phyloP scores from a whole-genome alignment of 2,888 invertebrate species.

The Epirrhoe alternata region DNA sequence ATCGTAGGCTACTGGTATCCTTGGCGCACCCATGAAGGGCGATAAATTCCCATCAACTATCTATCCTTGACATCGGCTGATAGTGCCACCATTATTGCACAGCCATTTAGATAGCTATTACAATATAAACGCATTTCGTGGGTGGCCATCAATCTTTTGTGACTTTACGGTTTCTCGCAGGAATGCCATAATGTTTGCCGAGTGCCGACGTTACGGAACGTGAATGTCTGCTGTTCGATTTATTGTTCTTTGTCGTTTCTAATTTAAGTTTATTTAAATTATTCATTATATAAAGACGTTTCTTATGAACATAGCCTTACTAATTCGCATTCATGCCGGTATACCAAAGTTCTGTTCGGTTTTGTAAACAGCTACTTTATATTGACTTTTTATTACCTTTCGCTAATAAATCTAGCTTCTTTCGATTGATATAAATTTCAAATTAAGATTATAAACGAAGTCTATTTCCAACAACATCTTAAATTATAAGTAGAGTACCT shows the following conservation, averaged over 20 bases:
- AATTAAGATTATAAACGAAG: slow-evolving; percentile 7
- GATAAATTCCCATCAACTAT: slow-evolving; percentile 80
- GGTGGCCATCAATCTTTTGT: slow-evolving; percentile 68
- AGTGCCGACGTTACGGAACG: slow-evolving; percentile 41
- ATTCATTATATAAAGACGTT: slow-evolving; percentile 2
- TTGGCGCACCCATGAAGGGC: slow-evolving; percentile 69
- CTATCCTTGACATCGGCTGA: slow-evolving; percentile 77
- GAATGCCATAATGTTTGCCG: slow-evolving; percentile 55
- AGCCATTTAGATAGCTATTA: slow-evolving; percentile 77
- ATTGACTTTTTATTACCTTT: slow-evolving; percentile 17
- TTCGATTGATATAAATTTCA: neutral
- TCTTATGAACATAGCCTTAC: neutral
- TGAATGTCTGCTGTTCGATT: slow-evolving; percentile 34
- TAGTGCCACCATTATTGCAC: slow-evolving; percentile 74
- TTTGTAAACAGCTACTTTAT: slow-evolving; percentile 14
- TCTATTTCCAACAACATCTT: neutral
- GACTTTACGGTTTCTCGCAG: slow-evolving; percentile 53
- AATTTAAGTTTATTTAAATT: slow-evolving; percentile 13
- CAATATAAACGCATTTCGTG: slow-evolving; percentile 78
- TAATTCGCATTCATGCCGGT: slow-evolving; percentile 11
- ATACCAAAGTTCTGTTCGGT: slow-evolving; percentile 12
- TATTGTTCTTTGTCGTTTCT: slow-evolving; percentile 39
- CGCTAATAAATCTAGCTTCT: slow-evolving; percentile 14
- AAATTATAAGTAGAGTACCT: neutral
- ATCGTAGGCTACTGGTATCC: slow-evolving; percentile 58